Percentiles rank a stretch among this genome's conserved stretches.
Evolutionary conservation across 2,797 vertebrate genomes (phyloP).

Genomic region (Mico argentatus): DNA sequence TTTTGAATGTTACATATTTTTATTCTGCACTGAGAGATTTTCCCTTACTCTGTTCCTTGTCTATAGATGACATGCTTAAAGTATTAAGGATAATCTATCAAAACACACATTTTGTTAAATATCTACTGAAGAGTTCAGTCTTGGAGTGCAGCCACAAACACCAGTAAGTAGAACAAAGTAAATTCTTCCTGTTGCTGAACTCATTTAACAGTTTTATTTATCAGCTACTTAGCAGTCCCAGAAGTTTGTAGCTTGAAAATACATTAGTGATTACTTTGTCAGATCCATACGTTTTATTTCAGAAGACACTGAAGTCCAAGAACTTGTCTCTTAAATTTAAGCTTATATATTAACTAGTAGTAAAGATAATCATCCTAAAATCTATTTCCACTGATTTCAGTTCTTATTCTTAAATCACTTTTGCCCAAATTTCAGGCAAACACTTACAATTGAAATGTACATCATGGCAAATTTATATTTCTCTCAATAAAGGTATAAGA

Average conservation of each 20-base stretch:
- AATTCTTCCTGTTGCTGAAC: neutral
- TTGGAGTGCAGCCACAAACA: neutral
- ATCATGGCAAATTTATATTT: neutral
- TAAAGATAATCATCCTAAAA: neutral
- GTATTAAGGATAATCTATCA: neutral
- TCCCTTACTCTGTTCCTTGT: neutral
- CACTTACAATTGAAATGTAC: neutral
- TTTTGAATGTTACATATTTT: neutral
- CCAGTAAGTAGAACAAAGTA: neutral
- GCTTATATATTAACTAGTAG: neutral
- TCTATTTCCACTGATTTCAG: neutral
- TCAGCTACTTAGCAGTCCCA: neutral
- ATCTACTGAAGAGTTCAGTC: neutral
- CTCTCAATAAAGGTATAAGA: neutral
- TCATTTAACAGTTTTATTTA: neutral
- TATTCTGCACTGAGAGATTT: neutral
- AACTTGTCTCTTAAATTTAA: neutral
- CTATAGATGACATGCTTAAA: neutral
- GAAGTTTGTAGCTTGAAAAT: neutral
- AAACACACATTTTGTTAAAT: conserved; percentile 29
- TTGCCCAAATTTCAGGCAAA: neutral
- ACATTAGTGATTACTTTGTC: neutral
- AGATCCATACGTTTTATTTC: neutral
- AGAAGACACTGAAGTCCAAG: neutral
- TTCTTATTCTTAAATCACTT: neutral